Base-by-base conservation (phyloP, 2,113 vertebrate genomes). In the Harpagus bidentatus region DNA sequence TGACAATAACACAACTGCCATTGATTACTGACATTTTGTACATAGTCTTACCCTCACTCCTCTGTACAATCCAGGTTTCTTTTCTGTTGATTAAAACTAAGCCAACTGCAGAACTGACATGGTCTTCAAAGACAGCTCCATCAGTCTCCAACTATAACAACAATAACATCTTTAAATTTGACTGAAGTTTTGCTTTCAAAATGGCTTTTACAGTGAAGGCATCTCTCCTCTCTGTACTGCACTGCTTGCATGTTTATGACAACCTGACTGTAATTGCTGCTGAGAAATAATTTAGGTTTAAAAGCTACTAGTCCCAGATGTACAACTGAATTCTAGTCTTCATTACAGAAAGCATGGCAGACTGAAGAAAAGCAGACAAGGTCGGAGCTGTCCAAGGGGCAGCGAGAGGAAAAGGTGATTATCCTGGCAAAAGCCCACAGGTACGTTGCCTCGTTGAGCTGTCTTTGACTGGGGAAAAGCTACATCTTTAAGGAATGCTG, bases 281-380 rank as follows among this genome's bases (percentile, higher is more conserved):
- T 78, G 71, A 86, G 85, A 90, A 95, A 95, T 93, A 94, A 96
- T 96, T 91, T 88, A 80, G 45, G 28, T 92, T 95, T 95, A 91
- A 95, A 88, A 92, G 53, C 87, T 77, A 67, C 95, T 96, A 93
- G 71, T 90, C 87, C 47, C 79, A 97, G 86, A 92, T 97, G 94
- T 93, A 96, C 93, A 89, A 48, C 7, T 77, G 93, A 95, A 97
- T 95, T 94, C 70, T 69, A 91, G 58, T 96, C 94, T 92, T 97
- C 96, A 77, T 96, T 96, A 95, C 32, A 48, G 86, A 88, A 92
- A 85, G 59, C 78, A 72, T 2, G 0, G 66, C 23, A 65, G 85
- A 22, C 45, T 84, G 74, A 90, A 94, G 72, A 79, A 82, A 82
- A 88, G 31, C 62, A 71, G 74, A 23, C 36, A 66, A 77, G 76